Percentiles rank a stretch among this genome's conserved stretches.
These are phyloP conservation scores for Tinea pellionella DNA, from an alignment of 2,888 invertebrate genomes.

Conservation along the genomic window DNA sequence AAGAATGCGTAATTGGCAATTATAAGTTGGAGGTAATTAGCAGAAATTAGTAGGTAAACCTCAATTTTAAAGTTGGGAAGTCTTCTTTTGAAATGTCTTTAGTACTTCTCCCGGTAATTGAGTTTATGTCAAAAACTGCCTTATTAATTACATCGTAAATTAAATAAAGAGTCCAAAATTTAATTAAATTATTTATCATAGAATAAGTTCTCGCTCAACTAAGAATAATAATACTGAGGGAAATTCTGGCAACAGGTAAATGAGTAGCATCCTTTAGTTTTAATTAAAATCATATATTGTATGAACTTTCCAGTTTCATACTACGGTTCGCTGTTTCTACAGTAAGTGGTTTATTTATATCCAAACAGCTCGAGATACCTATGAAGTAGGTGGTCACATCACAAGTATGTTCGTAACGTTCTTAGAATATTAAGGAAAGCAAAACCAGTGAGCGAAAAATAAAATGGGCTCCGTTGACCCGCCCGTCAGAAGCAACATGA, in stretches of 20 bases:
- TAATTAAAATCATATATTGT: constrained; percentile 2
- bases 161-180: constrained; percentile 6
- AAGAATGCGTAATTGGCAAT: not conserved
- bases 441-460: constrained; percentile 7
- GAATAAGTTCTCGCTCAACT: not conserved
- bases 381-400: not conserved
- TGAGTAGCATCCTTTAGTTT: not conserved
- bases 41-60: constrained; percentile 5
- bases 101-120: not conserved
- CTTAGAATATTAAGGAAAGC: not conserved
- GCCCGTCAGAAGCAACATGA: not conserved
- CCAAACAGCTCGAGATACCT: not conserved
- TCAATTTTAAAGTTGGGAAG: constrained; percentile 4
- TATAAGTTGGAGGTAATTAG: not conserved
- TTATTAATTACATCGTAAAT: constrained; percentile 8
- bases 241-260: not conserved
- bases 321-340: not conserved
- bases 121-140: constrained; percentile 8
- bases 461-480: not conserved
- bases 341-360: not conserved
- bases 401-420: not conserved
- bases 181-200: constrained; percentile 9
- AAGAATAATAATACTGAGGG: not conserved
- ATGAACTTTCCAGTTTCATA: not conserved
- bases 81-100: not conserved